Evolutionary conservation across 2,113 vertebrate genomes (phyloP).

Genomic region (Sula dactylatra): DNA sequence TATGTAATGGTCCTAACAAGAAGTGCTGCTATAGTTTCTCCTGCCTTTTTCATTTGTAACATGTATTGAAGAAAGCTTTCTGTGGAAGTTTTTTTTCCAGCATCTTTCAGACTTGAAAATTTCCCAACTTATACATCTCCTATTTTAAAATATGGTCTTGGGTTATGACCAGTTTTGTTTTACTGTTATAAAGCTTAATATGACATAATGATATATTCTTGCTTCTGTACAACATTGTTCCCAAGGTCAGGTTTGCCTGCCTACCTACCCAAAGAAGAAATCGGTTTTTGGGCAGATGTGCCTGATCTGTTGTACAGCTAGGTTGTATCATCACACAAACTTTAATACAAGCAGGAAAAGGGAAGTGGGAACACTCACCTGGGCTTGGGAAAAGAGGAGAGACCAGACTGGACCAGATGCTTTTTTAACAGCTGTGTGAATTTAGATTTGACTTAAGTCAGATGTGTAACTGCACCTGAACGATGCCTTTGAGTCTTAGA

Average conservation of each 20-base stretch:
- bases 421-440: not conserved
- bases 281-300: not conserved
- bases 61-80: not conserved
- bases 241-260: not conserved
- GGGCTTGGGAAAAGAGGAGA: not conserved
- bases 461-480: not conserved
- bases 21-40: not conserved
- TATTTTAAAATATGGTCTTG: not conserved
- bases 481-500: not conserved
- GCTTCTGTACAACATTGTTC: not conserved
- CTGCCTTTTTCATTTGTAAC: not conserved
- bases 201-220: not conserved
- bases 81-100: not conserved
- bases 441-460: not conserved
- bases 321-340: not conserved
- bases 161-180: not conserved
- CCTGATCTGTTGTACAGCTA: not conserved
- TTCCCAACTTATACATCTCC: not conserved
- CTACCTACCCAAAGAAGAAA: not conserved
- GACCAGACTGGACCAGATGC: not conserved
- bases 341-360: not conserved
- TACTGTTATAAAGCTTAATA: not conserved
- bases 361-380: not conserved
- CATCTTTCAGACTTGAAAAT: not conserved
- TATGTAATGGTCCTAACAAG: not conserved